Conservation (phyloP, 2,888 invertebrate genomes). For the Leptopilina syphax region DNA sequence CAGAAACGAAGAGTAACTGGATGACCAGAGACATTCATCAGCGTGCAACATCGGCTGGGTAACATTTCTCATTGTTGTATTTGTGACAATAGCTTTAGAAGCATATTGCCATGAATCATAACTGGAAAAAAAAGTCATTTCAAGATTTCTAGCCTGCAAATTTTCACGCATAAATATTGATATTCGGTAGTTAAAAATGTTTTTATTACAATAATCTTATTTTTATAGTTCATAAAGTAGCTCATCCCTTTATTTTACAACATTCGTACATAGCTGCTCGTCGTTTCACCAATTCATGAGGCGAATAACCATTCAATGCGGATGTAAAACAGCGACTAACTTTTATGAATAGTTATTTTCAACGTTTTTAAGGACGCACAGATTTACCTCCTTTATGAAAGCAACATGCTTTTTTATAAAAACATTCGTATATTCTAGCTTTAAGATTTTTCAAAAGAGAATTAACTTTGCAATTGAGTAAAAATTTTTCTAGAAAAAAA, state of each 20-base stretch:
- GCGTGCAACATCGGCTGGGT: neutral
- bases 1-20: constrained; percentile 31
- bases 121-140: neutral
- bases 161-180: neutral
- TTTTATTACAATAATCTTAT: neutral
- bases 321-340: neutral
- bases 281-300: neutral
- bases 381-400: neutral
- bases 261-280: neutral
- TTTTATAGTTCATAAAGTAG: constrained; percentile 8
- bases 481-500: too few relatives aligned
- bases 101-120: constrained; percentile 7
- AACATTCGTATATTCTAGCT: too few relatives aligned
- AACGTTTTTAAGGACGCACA: neutral
- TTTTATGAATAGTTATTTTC: neutral
- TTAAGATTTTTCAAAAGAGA: too few relatives aligned
- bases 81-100: neutral
- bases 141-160: neutral
- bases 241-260: neutral
- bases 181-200: neutral
- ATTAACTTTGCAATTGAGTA: too few relatives aligned
- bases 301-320: neutral
- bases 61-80: constrained; percentile 6
- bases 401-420: too few relatives aligned
- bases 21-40: constrained; percentile 28